phyloP scores from a whole-genome alignment of 1,140 invertebrate species.

The Zaprionus kolodkinae region DNA sequence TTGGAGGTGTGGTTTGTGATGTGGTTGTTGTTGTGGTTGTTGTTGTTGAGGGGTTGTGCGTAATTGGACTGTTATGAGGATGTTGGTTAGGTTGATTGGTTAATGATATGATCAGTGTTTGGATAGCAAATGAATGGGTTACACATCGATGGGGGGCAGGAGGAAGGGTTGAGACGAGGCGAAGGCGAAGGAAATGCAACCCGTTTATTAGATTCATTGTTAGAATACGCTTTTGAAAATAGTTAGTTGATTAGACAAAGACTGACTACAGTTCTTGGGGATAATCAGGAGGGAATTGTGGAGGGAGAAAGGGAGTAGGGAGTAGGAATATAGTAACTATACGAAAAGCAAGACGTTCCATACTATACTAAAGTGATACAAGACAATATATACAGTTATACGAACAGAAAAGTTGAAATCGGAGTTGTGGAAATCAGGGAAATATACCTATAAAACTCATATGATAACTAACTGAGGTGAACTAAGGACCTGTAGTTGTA shows the following conservation, averaged over 20 bases:
- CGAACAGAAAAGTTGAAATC: neutral
- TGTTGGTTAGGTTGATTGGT: conserved; percentile 45
- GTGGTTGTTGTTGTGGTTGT: conserved; percentile 45
- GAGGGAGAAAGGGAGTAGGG: neutral
- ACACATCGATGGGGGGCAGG: conserved; percentile 4
- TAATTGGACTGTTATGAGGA: conserved; percentile 32
- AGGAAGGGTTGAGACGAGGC: conserved; percentile 6
- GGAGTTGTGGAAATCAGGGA: neutral
- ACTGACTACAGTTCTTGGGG: neutral
- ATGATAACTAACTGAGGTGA: too few species aligned
- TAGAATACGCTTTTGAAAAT: conserved; percentile 31
- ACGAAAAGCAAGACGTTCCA: neutral
- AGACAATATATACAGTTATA: neutral
- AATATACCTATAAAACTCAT: too few species aligned
- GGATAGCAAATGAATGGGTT: conserved; percentile 25
- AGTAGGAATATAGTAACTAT: neutral
- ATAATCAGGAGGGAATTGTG: neutral
- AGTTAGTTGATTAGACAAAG: conserved; percentile 16
- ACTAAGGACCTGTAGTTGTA: too few species aligned
- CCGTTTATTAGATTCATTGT: conserved; percentile 38
- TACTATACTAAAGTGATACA: too few species aligned
- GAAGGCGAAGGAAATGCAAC: conserved; percentile 30
- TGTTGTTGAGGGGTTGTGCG: conserved; percentile 50
- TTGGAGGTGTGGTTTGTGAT: conserved; percentile 35
- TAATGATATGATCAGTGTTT: conserved; percentile 49